Conservation (phyloP, 1,140 invertebrate species). For the Mamestra configurata region DNA sequence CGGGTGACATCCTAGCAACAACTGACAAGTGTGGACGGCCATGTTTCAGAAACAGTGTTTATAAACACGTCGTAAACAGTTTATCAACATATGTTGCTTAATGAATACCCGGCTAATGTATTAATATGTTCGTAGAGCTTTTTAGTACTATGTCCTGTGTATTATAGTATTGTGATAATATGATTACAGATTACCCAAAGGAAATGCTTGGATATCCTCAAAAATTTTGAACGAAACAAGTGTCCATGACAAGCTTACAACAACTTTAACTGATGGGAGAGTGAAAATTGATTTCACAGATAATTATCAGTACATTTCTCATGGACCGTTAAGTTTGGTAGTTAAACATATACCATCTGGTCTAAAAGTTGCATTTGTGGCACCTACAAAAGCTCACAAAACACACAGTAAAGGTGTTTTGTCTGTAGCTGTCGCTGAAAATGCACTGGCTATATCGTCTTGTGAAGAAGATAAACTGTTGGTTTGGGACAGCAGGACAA, state of each 20-base stretch:
- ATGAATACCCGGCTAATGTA: too few relatives aligned
- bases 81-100: too few relatives aligned
- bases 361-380: constrained; percentile 81
- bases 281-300: constrained; percentile 77
- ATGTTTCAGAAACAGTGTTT: too few relatives aligned
- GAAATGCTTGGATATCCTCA: constrained; percentile 83
- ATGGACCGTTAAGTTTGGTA: constrained; percentile 74
- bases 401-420: constrained; percentile 85
- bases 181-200: constrained; percentile 77
- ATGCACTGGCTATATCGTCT: constrained; percentile 90
- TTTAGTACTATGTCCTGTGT: neutral
- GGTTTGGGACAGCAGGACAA: constrained; percentile 90
- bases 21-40: too few relatives aligned
- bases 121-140: neutral
- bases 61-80: too few relatives aligned
- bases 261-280: constrained; percentile 75
- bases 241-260: constrained; percentile 80
- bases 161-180: constrained; percentile 20
- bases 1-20: too few relatives aligned
- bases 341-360: constrained; percentile 80
- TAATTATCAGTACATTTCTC: constrained; percentile 77
- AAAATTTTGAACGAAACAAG: constrained; percentile 81
- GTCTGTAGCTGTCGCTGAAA: constrained; percentile 88
- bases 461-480: constrained; percentile 89
- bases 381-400: constrained; percentile 80